A percentile compares a stretch with the other conserved stretches of the same genome.
phyloP scores from a whole-genome alignment of 2,113 vertebrate genomes.

The Probosciger aterrimus region DNA sequence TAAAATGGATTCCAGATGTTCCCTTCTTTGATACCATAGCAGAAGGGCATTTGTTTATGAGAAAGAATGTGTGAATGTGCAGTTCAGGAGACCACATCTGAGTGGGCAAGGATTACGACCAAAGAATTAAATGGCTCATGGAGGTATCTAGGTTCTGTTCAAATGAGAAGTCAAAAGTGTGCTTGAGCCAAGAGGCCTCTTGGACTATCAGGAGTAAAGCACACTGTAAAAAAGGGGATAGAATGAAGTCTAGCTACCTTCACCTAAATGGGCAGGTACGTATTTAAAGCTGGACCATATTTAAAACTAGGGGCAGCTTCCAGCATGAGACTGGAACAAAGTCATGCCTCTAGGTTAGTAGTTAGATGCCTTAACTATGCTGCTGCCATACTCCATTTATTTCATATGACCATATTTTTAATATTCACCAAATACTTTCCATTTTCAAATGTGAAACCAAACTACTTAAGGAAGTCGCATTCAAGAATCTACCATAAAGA shows the following conservation, averaged over 20 bases:
- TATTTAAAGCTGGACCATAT: neutral
- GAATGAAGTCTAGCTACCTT: neutral
- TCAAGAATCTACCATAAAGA: conserved; percentile 20
- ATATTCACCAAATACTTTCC: conserved; percentile 45
- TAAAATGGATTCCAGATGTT: conserved; percentile 65
- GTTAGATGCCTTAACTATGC: neutral
- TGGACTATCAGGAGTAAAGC: neutral
- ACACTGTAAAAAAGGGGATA: neutral
- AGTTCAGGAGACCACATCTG: conserved; percentile 43
- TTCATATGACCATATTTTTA: conserved; percentile 30
- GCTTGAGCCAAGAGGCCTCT: neutral
- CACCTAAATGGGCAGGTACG: neutral
- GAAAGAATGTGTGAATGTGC: conserved; percentile 38
- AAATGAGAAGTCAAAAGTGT: neutral
- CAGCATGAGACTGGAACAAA: neutral
- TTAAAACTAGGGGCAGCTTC: neutral
- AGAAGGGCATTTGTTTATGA: conserved; percentile 63
- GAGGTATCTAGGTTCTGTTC: conserved; percentile 23
- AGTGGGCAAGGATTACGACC: conserved; percentile 58
- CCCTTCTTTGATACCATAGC: conserved; percentile 49
- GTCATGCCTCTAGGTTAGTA: neutral
- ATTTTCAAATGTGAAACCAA: conserved; percentile 67
- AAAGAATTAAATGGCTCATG: conserved; percentile 57
- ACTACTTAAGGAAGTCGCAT: conserved; percentile 50
- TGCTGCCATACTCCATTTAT: neutral